Percentiles rank a stretch among this genome's conserved stretches.
Evolutionary conservation across 1,140 invertebrate species (phyloP).

Genomic region (Chrysomallon squamiferum): DNA sequence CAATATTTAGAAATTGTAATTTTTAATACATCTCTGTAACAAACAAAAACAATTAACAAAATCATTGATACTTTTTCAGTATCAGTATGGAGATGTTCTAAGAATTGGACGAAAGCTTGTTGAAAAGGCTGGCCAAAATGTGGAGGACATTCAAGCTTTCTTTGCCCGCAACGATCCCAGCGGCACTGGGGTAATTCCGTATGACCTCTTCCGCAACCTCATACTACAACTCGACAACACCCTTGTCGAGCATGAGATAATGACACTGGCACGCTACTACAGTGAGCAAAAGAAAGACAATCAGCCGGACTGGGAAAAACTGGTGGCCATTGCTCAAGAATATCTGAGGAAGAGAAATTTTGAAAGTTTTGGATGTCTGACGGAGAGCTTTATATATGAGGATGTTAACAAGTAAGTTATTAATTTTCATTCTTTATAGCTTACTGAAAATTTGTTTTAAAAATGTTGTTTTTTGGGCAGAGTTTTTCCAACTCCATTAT

Average conservation of each 20-base stretch:
- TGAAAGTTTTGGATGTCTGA: conserved; percentile 55
- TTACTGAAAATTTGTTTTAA: no score
- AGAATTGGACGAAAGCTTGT: conserved; percentile 38
- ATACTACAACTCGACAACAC: conserved; percentile 37
- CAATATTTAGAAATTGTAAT: no score
- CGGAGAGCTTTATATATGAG: conserved; percentile 42
- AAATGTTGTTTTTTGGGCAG: no score
- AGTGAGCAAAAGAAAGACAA: conserved; percentile 35
- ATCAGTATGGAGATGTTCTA: conserved; percentile 46
- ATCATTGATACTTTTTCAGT: conserved; percentile 49
- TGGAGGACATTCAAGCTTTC: conserved; percentile 53
- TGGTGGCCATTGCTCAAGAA: conserved; percentile 57
- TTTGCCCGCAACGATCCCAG: conserved; percentile 50
- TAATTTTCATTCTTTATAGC: no score
- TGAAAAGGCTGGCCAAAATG: conserved; percentile 34
- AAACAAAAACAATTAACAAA: no score
- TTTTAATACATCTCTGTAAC: no score
- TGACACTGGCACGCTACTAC: conserved; percentile 56
- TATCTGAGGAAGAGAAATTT: conserved; percentile 60
- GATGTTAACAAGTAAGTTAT: conserved; percentile 47
- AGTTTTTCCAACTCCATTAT: no score
- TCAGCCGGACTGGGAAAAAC: conserved; percentile 38
- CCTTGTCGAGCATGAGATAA: conserved; percentile 58
- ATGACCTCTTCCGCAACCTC: conserved; percentile 37
- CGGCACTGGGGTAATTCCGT: conserved; percentile 39